Evolutionary conservation across 2,113 vertebrate species (phyloP), one percentile per base, ranked within the genome.

Genomic region (Microtus richardsoni): DNA sequence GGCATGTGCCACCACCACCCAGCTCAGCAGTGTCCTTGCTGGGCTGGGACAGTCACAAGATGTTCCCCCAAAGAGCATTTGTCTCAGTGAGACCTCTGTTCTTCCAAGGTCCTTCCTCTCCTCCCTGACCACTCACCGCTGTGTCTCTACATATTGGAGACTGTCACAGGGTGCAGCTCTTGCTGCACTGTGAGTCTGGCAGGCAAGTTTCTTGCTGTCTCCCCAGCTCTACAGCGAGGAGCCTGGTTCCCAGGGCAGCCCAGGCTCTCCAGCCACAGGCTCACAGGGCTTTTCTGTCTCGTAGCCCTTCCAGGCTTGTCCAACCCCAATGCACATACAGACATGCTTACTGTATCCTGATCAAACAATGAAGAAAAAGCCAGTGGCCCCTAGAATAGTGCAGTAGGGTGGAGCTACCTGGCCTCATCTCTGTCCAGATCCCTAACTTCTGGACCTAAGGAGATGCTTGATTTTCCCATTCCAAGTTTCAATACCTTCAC

Each of bases 261-360:
- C 28, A 21, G 26, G 39, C 44, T 7, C 70, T 66, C 28, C 58
- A 70, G 26, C 77, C 5, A 1, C 0, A 13, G 60, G 47, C 80
- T 44, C n/a, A 36, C 24, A 0, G 17, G 19, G n/a, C 39, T 6
- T 39, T 47, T 68, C 64, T n/a, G 36, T 28, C 14, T 91, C 62
- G 0, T 0, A 16, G 44, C 17, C 28, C 44, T 79, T 36, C 52
- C 54, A 8, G n/a, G 5, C 2, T 2, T 44, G 19, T 60, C 49
- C 0, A 0, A 2, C n/a, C 86, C 24, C 1, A 2, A 2, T 6
- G 28, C 16, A 1, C 6, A 26, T 5, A n/a, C 17, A 49, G 68
- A 0, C 16, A 1, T 6, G 4, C 10, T 30, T 26, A 11, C 73
- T 73, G 22, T n/a, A 52, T 58, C 30, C 4, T 26, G 22, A 17